Base-by-base conservation (phyloP, 2,888 invertebrate species). In the Andrena hattorfiana region DNA sequence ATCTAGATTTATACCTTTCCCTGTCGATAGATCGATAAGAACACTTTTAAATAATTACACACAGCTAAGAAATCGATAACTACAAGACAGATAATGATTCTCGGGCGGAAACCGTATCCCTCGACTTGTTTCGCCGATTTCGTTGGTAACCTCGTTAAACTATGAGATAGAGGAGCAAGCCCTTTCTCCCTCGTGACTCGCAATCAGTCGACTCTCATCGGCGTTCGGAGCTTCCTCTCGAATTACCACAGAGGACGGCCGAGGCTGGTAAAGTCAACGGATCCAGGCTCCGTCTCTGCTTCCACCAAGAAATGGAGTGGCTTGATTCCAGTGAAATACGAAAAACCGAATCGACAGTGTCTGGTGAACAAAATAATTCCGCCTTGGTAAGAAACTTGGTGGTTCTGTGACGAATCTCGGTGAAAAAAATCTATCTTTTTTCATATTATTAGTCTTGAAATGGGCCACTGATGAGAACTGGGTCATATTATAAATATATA, bases 201-300 rank as follows among this genome's bases (percentile, higher is more conserved):
- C 86, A 86, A 87, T 86, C 87, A 87, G 85, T 74, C 82, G 80
- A 74, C 83, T 83, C 86, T 86, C 82, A 35, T 80, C 64, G 75
- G 48, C 68, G 80, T 80, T 81, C 86, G 54, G 74, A 81, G 70
- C 81, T 81, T 86, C 78, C 87, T 85, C 83, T 87, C 75, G 77
- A 87, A 87, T 87, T 87, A 87, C 77, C 73, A 60, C 68, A 54
- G 80, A 82, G 81, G 73, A 72, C 69, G 20, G n/a, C 42, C 48
- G 70, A 68, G 68, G 42, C 72, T 62, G 68, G 49, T 30, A 74
- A 69, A 83, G 81, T 81, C 85, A 74, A 83, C 32, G 71, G 63
- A 70, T 28, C 62, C 56, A 59, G 49, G 51, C 51, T 71, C 30
- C 30, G 63, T 51, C 48, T 32, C 68, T 42, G 28, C 42, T 42